These are phyloP conservation scores for Gonocerus acuteangulatus DNA, from an alignment of 2,888 invertebrate genomes.

Conservation along the genomic window DNA sequence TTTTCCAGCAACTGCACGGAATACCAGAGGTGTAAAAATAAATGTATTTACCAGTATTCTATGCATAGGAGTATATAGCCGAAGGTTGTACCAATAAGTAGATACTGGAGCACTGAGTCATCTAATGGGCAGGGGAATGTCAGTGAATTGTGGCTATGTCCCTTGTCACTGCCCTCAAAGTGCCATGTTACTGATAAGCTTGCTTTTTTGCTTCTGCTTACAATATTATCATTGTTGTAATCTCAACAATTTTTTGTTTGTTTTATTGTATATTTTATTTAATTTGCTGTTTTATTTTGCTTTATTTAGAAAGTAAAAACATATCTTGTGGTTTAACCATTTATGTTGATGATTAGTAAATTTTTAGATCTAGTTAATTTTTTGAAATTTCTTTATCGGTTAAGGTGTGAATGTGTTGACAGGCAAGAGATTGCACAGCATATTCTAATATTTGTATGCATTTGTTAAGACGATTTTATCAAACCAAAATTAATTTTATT, in stretches of 20 bases:
- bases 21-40: too few species aligned
- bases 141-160: too few species aligned
- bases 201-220: conserved; percentile 22
- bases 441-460: conserved; percentile 1
- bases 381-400: conserved; percentile 16
- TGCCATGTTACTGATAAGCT: conserved; percentile 29
- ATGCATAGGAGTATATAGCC: too few species aligned
- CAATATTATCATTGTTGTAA: conserved; percentile 2
- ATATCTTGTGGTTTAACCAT: conserved; percentile 31
- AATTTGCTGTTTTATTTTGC: conserved; percentile 4
- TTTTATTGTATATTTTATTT: conserved; percentile 6
- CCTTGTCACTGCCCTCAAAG: conserved; percentile 33
- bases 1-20: too few species aligned
- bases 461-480: background rate
- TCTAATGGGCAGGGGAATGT: too few species aligned
- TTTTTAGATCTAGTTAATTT: conserved; percentile 32
- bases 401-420: conserved; percentile 20
- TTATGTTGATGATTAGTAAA: conserved; percentile 29
- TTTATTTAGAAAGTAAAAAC: conserved; percentile 24
- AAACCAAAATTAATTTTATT: conserved; percentile 12
- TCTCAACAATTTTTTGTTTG: conserved; percentile 7
- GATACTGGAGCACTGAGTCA: too few species aligned
- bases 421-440: conserved; percentile 9
- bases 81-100: too few species aligned
- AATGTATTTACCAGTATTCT: too few species aligned